Conservation (phyloP, 2,797 vertebrate genomes). For the Pseudocheirus occidentalis region DNA sequence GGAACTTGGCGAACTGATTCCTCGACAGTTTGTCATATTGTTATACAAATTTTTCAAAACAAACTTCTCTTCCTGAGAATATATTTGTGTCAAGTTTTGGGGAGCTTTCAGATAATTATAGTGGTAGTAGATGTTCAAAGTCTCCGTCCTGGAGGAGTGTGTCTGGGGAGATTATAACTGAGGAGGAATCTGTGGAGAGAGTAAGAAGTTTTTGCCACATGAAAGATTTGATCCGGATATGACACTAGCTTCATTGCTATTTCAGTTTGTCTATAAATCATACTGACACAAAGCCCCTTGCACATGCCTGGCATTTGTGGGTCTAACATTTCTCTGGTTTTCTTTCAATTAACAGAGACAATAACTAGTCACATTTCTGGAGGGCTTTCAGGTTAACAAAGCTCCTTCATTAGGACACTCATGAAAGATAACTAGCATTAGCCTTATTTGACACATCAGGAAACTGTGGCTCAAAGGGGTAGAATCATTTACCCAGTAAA, state of each 20-base stretch:
- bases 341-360: not conserved
- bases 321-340: conserved; percentile 16
- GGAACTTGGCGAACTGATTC: not conserved
- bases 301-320: conserved; percentile 1
- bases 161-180: not conserved
- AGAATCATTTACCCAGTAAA: not conserved
- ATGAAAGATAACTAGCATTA: not conserved
- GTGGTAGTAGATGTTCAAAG: not conserved
- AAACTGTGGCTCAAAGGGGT: not conserved
- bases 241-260: not conserved
- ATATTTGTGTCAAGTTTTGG: not conserved
- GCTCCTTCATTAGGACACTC: not conserved
- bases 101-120: not conserved
- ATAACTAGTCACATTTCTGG: not conserved
- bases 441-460: not conserved
- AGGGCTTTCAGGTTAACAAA: not conserved
- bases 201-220: not conserved
- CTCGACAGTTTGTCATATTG: not conserved
- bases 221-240: not conserved
- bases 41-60: conserved; percentile 55
- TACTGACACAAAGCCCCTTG: not conserved
- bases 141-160: conserved; percentile 14
- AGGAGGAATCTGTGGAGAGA: not conserved
- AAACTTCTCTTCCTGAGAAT: conserved; percentile 69
- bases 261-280: not conserved